These are phyloP conservation scores for Vireo griseus DNA, from an alignment of 2,797 vertebrate genomes.

Conservation along the genomic window DNA sequence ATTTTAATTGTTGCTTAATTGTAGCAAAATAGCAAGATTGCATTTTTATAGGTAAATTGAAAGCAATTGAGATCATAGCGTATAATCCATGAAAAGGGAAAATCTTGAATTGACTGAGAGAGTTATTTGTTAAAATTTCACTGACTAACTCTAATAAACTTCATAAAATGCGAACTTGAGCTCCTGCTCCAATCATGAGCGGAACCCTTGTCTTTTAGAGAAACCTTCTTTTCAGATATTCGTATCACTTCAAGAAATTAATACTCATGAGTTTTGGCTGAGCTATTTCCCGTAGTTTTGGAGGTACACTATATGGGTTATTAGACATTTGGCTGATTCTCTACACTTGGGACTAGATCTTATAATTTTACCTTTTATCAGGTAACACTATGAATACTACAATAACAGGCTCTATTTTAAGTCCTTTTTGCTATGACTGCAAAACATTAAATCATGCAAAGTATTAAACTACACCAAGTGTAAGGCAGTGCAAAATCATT, in stretches of 20 bases:
- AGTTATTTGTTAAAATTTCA: not conserved
- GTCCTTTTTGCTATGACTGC: not conserved
- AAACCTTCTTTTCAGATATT: not conserved
- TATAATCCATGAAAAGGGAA: not conserved
- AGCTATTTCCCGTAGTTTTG: not conserved
- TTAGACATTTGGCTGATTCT: not conserved
- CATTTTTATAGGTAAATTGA: not conserved
- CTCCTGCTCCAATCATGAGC: not conserved
- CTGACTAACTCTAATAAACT: not conserved
- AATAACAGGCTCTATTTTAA: not conserved
- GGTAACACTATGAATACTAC: not conserved
- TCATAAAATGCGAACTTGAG: not conserved
- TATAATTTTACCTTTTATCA: not conserved
- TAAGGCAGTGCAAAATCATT: not conserved
- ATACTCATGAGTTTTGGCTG: not conserved
- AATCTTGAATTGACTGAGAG: not conserved
- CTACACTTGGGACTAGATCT: not conserved
- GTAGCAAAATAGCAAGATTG: not conserved
- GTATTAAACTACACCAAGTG: not conserved
- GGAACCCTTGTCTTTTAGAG: not conserved
- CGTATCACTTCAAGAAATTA: not conserved
- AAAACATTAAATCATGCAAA: not conserved
- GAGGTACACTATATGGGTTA: rapidly evolving
- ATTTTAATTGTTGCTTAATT: not conserved
- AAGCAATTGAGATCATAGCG: not conserved